Evolutionary conservation across 2,888 invertebrate species (phyloP), one percentile per base, ranked within the genome.

Genomic region (Eledona agricola): DNA sequence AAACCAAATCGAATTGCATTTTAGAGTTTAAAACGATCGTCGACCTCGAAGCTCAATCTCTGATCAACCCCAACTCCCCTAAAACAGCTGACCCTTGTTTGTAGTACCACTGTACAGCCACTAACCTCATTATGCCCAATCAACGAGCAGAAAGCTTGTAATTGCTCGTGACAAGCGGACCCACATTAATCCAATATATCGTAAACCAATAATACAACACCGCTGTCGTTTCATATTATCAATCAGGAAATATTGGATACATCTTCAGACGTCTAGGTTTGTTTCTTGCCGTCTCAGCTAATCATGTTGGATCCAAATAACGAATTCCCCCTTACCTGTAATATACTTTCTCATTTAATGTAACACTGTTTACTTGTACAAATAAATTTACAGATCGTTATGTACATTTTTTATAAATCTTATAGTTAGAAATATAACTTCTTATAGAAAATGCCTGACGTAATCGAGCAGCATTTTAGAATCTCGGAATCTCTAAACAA

Each of bases 91-190:
- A 72, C 73, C 75, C 73, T 71, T 75, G 72, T 75, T 75, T 75
- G 72, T 69, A 72, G 66, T 69, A 71, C 72, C 70, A 69, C 70
- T 70, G 70, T 66, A 69, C 68, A 68, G 73, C 73, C 73, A 72
- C 74, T 75, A 75, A 75, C 72, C 67, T 59, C 65, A 72, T 75
- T 75, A 75, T 63, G 65, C 71, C 72, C 75, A 75, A 74, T 75
- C 75, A 75, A 69, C 73, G 66, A 71, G 65, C 67, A 69, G 66
- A 70, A 69, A 64, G 70, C 67, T 64, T 66, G 72, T 74, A 75
- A 75, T 74, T 73, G 74, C 65, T 72, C 69, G 65, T 72, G 74
- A 74, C 75, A 72, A 69, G 65, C 65, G 64, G 68, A 63, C 62
- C 60, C 64, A 59, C 63, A 65, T 62, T 72, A 72, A 73, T 71